A percentile compares a stretch with the other conserved stretches of the same genome.
These are phyloP conservation scores for Drosophila repleta DNA, from an alignment of 1,140 invertebrate species.

Conservation along the genomic window DNA sequence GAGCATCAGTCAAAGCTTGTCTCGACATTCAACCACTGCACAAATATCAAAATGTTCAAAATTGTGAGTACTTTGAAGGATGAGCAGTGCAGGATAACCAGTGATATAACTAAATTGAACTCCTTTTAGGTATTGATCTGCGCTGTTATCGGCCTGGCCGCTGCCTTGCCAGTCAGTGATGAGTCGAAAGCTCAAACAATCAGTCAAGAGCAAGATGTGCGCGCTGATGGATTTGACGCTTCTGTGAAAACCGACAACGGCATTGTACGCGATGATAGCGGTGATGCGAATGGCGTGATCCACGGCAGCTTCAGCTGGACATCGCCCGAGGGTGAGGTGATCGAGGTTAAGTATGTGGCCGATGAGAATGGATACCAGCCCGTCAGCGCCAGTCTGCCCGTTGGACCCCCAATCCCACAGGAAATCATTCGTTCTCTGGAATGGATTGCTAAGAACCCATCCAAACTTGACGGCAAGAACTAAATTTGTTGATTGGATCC, in stretches of 20 bases:
- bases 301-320: slow-evolving; percentile 10
- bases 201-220: slow-evolving; percentile 1
- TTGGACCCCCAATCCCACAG: slow-evolving; percentile 61
- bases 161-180: neutral
- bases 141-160: neutral
- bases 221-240: slow-evolving; percentile 3
- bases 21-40: slow-evolving; percentile 1
- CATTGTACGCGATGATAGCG: neutral
- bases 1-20: slow-evolving; percentile 7
- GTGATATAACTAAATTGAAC: neutral
- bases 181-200: neutral
- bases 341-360: slow-evolving; percentile 10
- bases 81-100: neutral
- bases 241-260: neutral
- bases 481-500: too few species aligned
- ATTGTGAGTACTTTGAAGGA: neutral
- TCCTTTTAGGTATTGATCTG: slow-evolving; percentile 7
- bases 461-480: too few species aligned
- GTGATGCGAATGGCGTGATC: slow-evolving; percentile 15
- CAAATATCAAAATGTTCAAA: slow-evolving; percentile 9
- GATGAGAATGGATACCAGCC: slow-evolving; percentile 76
- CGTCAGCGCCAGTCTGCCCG: slow-evolving; percentile 83
- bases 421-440: slow-evolving; percentile 67
- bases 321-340: slow-evolving; percentile 18
- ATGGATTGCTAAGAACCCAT: slow-evolving; percentile 82